Percentiles rank a stretch among this genome's conserved stretches.
Evolutionary conservation across 1,140 invertebrate species (phyloP).

Genomic region (Patella vulgata): DNA sequence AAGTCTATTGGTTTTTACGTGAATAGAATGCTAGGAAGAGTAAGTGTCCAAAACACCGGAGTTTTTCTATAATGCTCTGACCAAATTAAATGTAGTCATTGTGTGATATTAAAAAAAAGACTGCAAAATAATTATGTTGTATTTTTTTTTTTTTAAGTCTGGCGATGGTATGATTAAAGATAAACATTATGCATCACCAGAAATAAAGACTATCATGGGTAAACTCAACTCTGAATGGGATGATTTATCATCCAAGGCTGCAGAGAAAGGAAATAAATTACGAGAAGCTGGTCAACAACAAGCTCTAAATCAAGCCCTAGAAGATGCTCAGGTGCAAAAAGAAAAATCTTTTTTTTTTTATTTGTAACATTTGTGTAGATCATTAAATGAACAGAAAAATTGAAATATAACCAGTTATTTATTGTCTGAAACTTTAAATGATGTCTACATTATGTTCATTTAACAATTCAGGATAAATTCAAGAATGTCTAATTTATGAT

Average conservation of each 20-base stretch:
- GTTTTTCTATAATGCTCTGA: not conserved
- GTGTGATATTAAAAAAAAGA: not conserved
- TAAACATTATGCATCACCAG: conserved; percentile 92
- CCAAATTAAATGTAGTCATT: not conserved
- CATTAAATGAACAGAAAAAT: no score
- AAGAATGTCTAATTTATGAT: no score
- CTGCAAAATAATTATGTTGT: not conserved
- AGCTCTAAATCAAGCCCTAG: conserved; percentile 88
- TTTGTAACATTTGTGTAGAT: not conserved
- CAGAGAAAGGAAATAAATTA: conserved; percentile 81
- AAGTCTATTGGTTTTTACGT: no score
- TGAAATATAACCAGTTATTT: no score
- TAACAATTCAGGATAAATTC: no score
- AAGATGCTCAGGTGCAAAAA: conserved; percentile 70
- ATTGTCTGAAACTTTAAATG: no score
- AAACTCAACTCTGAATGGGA: conserved; percentile 95
- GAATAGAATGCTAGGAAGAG: no score
- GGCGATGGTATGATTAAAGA: conserved; percentile 96
- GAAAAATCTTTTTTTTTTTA: conserved; percentile 1
- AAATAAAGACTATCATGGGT: conserved; percentile 86
- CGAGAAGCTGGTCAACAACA: conserved; percentile 82
- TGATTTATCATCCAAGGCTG: conserved; percentile 81
- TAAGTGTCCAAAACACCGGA: not conserved
- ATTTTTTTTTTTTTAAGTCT: conserved; percentile 73
- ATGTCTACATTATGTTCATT: no score